A percentile compares a stretch with the other conserved stretches of the same genome.
Evolutionary conservation across 2,888 invertebrate species (phyloP).

Genomic region (Nemotelus nigrinus): DNA sequence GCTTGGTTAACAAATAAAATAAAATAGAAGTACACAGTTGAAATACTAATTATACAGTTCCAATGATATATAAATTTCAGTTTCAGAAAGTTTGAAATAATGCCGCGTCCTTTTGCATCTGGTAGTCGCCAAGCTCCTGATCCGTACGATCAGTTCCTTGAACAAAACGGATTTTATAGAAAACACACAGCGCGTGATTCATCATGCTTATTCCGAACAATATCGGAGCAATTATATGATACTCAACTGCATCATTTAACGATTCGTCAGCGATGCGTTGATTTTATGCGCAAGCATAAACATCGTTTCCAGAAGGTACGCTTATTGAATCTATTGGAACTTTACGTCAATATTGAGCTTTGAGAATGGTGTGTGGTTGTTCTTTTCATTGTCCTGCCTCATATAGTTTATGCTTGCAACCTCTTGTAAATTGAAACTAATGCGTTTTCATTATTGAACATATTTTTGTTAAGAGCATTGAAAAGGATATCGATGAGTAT

Average conservation of each 20-base stretch:
- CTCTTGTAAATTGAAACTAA: background rate
- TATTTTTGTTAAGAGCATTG: conserved; percentile 68
- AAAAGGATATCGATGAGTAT: conserved; percentile 73
- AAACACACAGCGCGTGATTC: conserved; percentile 91
- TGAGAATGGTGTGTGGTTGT: background rate
- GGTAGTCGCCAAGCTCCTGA: conserved; percentile 65
- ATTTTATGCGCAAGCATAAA: conserved; percentile 75
- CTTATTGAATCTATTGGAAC: conserved; percentile 44
- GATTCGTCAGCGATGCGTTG: conserved; percentile 78
- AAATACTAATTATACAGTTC: too few species aligned
- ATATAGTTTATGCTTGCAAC: too few species aligned
- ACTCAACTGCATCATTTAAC: conserved; percentile 78
- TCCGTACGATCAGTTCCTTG: conserved; percentile 78
- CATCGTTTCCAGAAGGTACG: conserved; percentile 73
- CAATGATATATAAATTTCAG: too few species aligned
- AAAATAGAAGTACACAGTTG: too few species aligned
- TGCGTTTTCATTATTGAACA: background rate
- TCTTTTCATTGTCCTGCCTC: background rate
- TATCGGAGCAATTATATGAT: conserved; percentile 82
- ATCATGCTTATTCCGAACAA: conserved; percentile 86
- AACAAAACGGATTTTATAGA: conserved; percentile 81
- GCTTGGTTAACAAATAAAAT: too few species aligned
- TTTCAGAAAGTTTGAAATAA: background rate
- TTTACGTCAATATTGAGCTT: conserved; percentile 19
- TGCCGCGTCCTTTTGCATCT: conserved; percentile 61